Percentiles rank a stretch among this genome's conserved stretches.
phyloP scores from a whole-genome alignment of 2,113 vertebrate genomes.

The Kobus ellipsiprymnus region DNA sequence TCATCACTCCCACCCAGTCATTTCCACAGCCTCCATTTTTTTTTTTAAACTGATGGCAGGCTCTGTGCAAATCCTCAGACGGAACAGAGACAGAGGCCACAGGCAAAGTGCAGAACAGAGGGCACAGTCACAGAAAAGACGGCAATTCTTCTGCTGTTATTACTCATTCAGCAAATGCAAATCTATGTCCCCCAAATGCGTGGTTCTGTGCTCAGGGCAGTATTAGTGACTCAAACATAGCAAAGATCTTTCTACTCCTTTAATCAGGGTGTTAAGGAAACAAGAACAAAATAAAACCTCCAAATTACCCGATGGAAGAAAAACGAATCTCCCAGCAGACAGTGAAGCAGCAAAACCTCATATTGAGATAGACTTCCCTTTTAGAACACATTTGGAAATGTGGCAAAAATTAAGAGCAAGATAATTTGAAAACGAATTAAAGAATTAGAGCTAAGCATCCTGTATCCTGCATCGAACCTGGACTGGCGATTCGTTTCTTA shows the following conservation, averaged over 20 bases:
- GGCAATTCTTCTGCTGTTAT: neutral
- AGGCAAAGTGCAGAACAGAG: neutral
- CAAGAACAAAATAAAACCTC: slow-evolving; percentile 45
- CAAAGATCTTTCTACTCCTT: slow-evolving; percentile 38
- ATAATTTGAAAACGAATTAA: slow-evolving; percentile 6
- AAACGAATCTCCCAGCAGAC: neutral
- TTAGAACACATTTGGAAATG: neutral
- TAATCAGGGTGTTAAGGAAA: slow-evolving; percentile 42
- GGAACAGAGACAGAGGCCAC: neutral
- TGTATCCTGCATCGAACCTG: too few species aligned
- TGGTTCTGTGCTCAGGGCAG: neutral
- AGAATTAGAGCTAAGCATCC: neutral
- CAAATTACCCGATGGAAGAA: neutral
- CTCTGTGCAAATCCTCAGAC: neutral
- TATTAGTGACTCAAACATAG: neutral
- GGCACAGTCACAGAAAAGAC: neutral
- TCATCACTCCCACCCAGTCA: neutral
- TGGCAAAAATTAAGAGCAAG: slow-evolving; percentile 13
- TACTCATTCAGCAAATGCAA: slow-evolving; percentile 30
- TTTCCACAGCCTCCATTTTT: rapidly evolving
- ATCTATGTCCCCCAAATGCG: neutral
- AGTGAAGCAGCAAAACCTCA: neutral
- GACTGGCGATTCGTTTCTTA: too few species aligned
- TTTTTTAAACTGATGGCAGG: neutral
- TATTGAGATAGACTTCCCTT: neutral